Evolutionary conservation across 2,888 invertebrate species (phyloP).

Genomic region (Catocala nupta): DNA sequence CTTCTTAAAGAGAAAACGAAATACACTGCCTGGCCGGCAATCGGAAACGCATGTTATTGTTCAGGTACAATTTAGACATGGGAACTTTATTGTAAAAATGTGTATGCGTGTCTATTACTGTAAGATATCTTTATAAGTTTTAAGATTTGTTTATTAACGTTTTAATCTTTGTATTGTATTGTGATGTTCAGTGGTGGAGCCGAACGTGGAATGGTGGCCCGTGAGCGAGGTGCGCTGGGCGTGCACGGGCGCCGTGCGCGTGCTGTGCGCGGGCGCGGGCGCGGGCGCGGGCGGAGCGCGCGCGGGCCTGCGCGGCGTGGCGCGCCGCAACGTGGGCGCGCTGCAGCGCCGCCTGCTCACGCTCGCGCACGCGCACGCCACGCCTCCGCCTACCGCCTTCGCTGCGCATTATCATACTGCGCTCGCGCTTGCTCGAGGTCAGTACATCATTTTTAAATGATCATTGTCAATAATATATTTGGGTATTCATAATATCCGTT

Average conservation of each 20-base stretch:
- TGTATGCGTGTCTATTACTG: no score
- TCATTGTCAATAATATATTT: no score
- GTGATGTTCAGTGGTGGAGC: conserved; percentile 64
- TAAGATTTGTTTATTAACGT: no score
- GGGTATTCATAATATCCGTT: no score
- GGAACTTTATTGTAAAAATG: no score
- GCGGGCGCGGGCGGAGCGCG: conserved; percentile 51
- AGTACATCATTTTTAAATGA: not conserved
- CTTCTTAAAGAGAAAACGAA: no score
- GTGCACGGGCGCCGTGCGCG: conserved; percentile 71
- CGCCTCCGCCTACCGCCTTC: conserved; percentile 76
- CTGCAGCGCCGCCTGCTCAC: conserved; percentile 76
- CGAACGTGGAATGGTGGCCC: conserved; percentile 77
- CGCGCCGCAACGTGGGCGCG: conserved; percentile 77
- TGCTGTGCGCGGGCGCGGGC: conserved; percentile 71
- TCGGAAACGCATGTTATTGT: no score
- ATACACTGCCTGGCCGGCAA: no score
- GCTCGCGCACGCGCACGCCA: conserved; percentile 72
- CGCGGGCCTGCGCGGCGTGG: conserved; percentile 55
- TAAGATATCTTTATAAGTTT: no score
- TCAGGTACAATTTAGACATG: no score
- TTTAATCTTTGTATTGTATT: no score
- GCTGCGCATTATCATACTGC: conserved; percentile 76
- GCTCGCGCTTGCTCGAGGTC: conserved; percentile 76
- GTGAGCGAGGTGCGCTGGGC: conserved; percentile 79